phyloP scores from a whole-genome alignment of 2,797 vertebrate genomes.

The Cercopithecus diana region DNA sequence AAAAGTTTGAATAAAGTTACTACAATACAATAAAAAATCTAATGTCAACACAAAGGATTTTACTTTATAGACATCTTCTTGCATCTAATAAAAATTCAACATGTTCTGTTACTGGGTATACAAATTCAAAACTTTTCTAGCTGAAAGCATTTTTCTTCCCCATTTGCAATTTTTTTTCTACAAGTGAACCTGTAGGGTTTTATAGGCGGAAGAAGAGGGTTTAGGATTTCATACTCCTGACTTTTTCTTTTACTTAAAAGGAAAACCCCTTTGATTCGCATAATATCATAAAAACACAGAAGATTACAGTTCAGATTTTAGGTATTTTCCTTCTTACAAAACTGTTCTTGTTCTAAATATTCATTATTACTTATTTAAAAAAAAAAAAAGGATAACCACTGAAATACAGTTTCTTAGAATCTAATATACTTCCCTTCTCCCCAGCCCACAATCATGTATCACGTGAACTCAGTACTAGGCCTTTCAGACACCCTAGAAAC shows the following conservation, averaged over 20 bases:
- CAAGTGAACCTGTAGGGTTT: not conserved
- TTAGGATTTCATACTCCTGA: not conserved
- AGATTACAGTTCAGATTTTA: not conserved
- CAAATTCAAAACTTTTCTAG: constrained; percentile 5
- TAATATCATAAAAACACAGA: constrained; percentile 29
- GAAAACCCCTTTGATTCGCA: not conserved
- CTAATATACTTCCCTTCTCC: not conserved
- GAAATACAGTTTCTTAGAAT: constrained; percentile 21
- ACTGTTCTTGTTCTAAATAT: not conserved
- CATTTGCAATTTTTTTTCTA: not conserved
- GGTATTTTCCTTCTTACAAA: constrained; percentile 10
- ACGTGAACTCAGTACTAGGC: not conserved
- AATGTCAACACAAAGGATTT: constrained; percentile 55
- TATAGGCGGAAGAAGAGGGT: not conserved
- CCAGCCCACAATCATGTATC: not conserved
- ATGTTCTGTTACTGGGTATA: not conserved
- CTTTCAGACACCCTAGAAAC: not conserved
- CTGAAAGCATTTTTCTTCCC: not conserved
- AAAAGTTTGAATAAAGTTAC: constrained; percentile 57
- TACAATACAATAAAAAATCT: not conserved
- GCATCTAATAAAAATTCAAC: not conserved
- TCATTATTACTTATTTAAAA: not conserved
- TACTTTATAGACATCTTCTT: constrained; percentile 2
- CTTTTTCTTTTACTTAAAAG: not conserved
- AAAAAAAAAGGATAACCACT: not conserved